These are phyloP conservation scores for Clytia hemisphaerica DNA, from an alignment of 30 jellyfish, hydroid and myxozoan genomes.

Conservation along the genomic window DNA sequence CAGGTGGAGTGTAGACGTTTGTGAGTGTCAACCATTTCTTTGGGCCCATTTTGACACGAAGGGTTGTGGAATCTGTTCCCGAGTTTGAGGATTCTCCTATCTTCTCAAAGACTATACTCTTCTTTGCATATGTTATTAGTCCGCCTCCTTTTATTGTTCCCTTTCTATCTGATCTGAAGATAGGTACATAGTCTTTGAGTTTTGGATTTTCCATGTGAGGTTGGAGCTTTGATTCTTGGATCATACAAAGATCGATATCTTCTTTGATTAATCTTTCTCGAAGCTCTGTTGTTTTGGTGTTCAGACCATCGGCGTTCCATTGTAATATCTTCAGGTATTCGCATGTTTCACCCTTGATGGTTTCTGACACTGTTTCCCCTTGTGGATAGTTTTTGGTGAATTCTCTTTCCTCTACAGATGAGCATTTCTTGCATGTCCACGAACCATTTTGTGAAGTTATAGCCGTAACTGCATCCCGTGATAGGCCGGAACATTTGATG, in stretches of 20 bases:
- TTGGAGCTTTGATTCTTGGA: neutral
- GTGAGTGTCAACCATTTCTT: too few species aligned
- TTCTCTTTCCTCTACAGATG: neutral
- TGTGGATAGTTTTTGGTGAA: neutral
- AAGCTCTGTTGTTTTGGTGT: neutral
- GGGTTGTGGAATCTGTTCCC: constrained; percentile 10
- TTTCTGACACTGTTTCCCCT: too few species aligned
- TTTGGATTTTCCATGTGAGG: neutral
- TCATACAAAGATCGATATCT: too few species aligned
- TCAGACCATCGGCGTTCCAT: neutral
- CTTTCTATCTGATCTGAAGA: too few species aligned
- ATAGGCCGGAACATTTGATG: too few species aligned
- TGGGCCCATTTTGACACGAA: neutral
- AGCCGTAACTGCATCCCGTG: constrained; percentile 1
- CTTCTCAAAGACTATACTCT: too few species aligned
- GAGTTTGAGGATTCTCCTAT: too few species aligned
- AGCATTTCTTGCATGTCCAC: neutral
- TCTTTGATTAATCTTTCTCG: neutral
- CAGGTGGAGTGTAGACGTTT: too few species aligned
- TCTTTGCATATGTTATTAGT: too few species aligned
- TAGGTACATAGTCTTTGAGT: neutral
- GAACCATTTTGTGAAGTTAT: neutral
- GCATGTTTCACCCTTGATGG: too few species aligned
- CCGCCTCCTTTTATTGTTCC: too few species aligned
- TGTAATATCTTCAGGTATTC: too few species aligned